phyloP scores from a whole-genome alignment of 2,113 vertebrate genomes.

The Turnix velox region DNA sequence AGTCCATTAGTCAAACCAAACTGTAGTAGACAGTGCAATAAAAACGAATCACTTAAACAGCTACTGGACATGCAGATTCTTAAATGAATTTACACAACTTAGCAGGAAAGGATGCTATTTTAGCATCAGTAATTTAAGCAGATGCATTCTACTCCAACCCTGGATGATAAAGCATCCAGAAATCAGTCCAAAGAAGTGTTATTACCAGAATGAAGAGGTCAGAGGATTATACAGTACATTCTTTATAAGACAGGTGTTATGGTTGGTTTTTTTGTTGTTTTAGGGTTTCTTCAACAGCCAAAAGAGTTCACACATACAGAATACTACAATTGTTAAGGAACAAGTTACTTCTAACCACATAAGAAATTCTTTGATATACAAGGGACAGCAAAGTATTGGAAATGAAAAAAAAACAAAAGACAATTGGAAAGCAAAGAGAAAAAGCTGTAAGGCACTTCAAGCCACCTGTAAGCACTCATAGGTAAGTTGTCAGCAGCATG shows the following conservation, averaged over 20 bases:
- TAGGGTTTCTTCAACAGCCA: neutral
- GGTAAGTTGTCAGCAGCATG: neutral
- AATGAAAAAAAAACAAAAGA: neutral
- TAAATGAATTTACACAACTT: neutral
- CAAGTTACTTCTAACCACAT: neutral
- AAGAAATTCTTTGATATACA: neutral
- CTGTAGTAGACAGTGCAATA: neutral
- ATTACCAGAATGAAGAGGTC: neutral
- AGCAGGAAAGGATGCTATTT: neutral
- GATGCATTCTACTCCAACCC: neutral
- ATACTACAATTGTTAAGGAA: neutral
- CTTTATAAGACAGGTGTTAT: neutral
- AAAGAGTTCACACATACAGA: neutral
- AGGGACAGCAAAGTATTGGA: neutral
- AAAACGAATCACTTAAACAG: neutral
- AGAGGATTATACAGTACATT: neutral
- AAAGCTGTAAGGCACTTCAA: neutral
- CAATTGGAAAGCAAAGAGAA: neutral
- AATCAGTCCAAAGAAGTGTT: neutral
- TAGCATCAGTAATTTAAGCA: neutral
- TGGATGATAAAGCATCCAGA: neutral
- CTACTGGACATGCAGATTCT: neutral
- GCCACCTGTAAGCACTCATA: neutral
- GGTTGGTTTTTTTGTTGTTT: neutral
- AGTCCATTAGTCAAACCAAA: neutral